Conservation (phyloP, 2,113 vertebrate species). For the Crotalus helleri region DNA sequence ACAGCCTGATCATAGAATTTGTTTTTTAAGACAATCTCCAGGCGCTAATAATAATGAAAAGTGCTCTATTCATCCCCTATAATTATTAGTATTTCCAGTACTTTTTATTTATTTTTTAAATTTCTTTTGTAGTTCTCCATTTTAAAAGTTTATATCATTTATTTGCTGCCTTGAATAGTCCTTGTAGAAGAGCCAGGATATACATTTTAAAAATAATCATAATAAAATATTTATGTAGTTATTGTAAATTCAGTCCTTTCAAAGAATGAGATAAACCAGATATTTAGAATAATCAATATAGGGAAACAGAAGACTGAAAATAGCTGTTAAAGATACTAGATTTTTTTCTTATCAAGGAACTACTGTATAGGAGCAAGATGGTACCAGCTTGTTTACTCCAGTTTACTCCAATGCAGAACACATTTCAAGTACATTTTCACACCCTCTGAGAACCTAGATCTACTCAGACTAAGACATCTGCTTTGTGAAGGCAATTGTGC, state of each 20-base stretch:
- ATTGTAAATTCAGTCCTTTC: not conserved
- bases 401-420: not conserved
- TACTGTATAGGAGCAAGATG: not conserved
- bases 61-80: not conserved
- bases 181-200: not conserved
- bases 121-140: not conserved
- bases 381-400: too few species aligned
- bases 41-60: not conserved
- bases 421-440: not conserved
- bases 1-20: not conserved
- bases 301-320: not conserved
- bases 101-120: not conserved
- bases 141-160: not conserved
- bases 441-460: not conserved
- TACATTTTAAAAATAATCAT: not conserved
- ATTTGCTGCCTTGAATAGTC: not conserved
- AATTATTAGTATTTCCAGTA: not conserved
- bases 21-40: not conserved
- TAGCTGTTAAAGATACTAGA: not conserved
- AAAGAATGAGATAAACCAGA: not conserved
- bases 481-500: not conserved
- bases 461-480: not conserved
- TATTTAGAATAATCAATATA: not conserved
- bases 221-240: not conserved
- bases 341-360: not conserved